These are phyloP conservation scores for Rhagonycha lutea DNA, from an alignment of 2,888 invertebrate species.

Conservation along the genomic window DNA sequence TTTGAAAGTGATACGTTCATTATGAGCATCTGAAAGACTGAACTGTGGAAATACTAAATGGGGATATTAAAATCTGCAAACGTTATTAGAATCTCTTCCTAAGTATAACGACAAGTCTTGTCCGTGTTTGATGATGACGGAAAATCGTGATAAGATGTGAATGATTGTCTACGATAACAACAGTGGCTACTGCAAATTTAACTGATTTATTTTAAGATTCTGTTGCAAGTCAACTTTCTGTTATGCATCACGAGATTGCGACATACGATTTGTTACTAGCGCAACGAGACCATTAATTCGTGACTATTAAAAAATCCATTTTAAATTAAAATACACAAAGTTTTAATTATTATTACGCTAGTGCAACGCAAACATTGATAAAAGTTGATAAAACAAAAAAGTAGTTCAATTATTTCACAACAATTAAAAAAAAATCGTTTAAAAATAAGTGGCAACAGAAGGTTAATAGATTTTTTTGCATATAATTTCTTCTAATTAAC, in stretches of 20 bases:
- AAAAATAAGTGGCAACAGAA: constrained; percentile 2
- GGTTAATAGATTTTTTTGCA: constrained; percentile 4
- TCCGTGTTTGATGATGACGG: constrained; percentile 38
- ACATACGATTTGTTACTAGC: constrained; percentile 11
- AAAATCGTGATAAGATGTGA: constrained; percentile 41
- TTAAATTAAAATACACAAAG: not conserved
- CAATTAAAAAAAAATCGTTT: not conserved
- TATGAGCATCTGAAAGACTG: constrained; percentile 19
- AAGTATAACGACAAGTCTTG: constrained; percentile 36
- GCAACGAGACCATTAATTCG: not conserved
- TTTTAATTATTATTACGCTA: not conserved
- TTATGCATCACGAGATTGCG: constrained; percentile 14
- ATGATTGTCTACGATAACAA: constrained; percentile 41
- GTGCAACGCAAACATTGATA: not conserved
- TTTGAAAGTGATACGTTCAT: not conserved
- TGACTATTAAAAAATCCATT: not conserved
- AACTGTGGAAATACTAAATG: constrained; percentile 15
- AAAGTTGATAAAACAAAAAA: not conserved
- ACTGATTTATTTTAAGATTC: constrained; percentile 31
- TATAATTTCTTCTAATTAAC: constrained; percentile 14
- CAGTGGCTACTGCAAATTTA: constrained; percentile 35
- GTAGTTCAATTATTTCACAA: constrained; percentile 3
- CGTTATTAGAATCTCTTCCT: constrained; percentile 34
- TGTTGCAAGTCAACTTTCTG: constrained; percentile 19
- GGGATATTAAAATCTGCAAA: constrained; percentile 30